Conservation (phyloP, 2,113 vertebrate species). For the Cygnus atratus region DNA sequence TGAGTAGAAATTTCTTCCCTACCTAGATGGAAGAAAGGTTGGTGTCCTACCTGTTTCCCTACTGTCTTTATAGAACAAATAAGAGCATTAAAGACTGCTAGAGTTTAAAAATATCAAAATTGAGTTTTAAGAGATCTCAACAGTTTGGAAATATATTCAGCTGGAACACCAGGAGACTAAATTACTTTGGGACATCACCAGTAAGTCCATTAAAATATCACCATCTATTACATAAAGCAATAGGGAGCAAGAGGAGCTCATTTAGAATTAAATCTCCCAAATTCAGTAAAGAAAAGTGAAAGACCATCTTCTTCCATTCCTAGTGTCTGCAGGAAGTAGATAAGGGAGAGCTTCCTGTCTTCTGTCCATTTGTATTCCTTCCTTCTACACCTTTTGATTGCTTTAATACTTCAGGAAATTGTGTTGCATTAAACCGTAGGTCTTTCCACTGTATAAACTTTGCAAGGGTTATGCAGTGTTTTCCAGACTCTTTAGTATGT, state of each 20-base stretch:
- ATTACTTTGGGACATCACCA: neutral
- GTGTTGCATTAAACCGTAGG: neutral
- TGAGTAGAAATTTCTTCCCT: neutral
- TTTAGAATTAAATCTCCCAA: neutral
- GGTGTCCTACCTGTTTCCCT: neutral
- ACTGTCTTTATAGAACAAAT: neutral
- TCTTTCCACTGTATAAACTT: neutral
- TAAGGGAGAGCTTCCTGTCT: neutral
- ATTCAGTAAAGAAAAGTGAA: constrained; percentile 27
- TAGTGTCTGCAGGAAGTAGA: neutral
- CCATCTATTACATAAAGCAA: constrained; percentile 11
- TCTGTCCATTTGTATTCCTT: neutral
- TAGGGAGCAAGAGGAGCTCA: neutral
- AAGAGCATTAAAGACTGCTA: neutral
- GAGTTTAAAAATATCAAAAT: neutral
- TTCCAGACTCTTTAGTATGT: neutral
- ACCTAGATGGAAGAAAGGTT: neutral
- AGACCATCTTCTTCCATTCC: neutral
- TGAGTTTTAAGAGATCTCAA: neutral
- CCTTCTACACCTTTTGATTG: neutral
- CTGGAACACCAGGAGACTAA: constrained; percentile 2
- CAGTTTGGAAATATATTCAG: constrained; percentile 20
- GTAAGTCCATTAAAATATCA: constrained; percentile 14
- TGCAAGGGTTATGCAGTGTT: neutral
- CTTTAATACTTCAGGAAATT: neutral